Conservation (phyloP, 2,113 vertebrate species). For the Pseudopodoces humilis region DNA sequence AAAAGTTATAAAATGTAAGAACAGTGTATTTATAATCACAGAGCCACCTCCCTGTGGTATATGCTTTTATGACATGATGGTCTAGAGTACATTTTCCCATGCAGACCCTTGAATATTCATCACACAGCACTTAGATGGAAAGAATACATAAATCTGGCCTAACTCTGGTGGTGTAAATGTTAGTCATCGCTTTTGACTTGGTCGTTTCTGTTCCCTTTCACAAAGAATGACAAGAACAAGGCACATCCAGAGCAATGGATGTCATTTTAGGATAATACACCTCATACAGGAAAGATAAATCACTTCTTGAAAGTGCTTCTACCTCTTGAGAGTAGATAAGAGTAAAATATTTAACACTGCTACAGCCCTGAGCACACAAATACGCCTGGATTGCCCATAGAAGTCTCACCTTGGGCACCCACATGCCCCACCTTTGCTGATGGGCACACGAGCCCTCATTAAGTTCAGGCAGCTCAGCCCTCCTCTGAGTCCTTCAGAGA, state of each 20-base stretch:
- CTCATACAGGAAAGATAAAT: background rate
- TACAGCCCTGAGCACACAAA: background rate
- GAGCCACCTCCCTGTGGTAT: background rate
- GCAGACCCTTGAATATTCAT: background rate
- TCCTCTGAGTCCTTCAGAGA: fast-evolving
- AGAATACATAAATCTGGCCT: background rate
- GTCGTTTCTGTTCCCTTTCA: background rate
- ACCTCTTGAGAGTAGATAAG: background rate
- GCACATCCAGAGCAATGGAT: background rate
- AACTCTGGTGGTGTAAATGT: background rate
- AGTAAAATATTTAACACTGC: background rate
- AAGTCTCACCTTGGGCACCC: background rate
- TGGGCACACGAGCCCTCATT: background rate
- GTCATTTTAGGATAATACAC: constrained; percentile 26
- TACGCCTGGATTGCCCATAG: background rate
- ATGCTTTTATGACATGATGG: background rate
- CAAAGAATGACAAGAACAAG: background rate
- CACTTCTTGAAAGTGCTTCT: background rate
- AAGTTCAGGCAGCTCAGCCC: fast-evolving
- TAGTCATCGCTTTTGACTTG: background rate
- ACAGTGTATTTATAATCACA: background rate
- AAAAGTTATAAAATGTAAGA: background rate
- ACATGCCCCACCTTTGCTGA: fast-evolving
- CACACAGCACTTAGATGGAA: background rate
- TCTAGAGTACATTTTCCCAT: background rate